Percentiles rank a stretch among this genome's conserved stretches.
phyloP scores from a whole-genome alignment of 1,140 invertebrate species.

The Ostrea denselamellosa region DNA sequence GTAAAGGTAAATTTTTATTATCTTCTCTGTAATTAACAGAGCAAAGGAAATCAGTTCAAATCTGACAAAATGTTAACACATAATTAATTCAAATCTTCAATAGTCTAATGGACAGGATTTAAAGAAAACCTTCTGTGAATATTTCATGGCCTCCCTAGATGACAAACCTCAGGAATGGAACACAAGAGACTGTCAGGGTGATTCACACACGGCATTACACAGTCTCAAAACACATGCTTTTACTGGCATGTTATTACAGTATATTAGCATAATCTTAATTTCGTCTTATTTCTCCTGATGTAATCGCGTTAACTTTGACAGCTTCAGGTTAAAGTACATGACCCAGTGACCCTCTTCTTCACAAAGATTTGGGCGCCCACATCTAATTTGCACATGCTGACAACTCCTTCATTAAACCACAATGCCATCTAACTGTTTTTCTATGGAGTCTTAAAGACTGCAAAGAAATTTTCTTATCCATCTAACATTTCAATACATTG shows the following conservation, averaged over 20 bases:
- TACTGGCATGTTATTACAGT: not conserved
- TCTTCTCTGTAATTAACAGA: too few species aligned
- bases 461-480: not conserved
- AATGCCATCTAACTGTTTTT: not conserved
- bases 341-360: not conserved
- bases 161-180: not conserved
- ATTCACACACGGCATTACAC: conserved; percentile 13
- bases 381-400: conserved; percentile 16
- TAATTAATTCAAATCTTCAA: not conserved
- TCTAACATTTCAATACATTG: not conserved
- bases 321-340: not conserved
- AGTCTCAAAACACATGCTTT: not conserved
- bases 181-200: not conserved
- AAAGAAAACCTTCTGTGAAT: not conserved
- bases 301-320: conserved; percentile 26
- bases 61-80: not conserved
- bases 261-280: conserved; percentile 25
- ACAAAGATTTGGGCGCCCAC: conserved; percentile 30
- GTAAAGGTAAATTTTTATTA: too few species aligned
- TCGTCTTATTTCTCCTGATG: conserved; percentile 33
- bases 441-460: not conserved
- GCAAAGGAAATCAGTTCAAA: too few species aligned
- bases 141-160: not conserved
- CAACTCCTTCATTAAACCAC: conserved; percentile 24
- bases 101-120: not conserved